Evolutionary conservation across 2,113 vertebrate genomes (phyloP).

Genomic region (Nerophis lumbriciformis): DNA sequence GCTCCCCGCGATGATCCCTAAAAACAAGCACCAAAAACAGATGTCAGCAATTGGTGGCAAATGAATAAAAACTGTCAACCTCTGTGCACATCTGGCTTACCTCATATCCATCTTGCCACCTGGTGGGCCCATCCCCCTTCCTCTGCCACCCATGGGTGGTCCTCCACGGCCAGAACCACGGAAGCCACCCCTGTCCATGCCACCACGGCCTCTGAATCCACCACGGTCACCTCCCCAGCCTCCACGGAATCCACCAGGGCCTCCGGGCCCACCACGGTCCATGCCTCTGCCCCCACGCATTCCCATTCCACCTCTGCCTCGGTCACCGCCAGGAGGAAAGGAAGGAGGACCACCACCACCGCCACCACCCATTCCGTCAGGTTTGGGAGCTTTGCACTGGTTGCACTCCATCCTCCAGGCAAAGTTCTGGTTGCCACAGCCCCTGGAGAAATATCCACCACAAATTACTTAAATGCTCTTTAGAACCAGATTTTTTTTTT

Average conservation of each 20-base stretch:
- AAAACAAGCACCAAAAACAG: background rate
- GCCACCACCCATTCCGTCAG: conserved; percentile 84
- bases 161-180: conserved; percentile 77
- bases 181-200: conserved; percentile 91
- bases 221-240: conserved; percentile 89
- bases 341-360: conserved; percentile 58
- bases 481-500: no score
- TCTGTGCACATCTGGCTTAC: conserved; percentile 20
- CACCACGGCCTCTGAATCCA: conserved; percentile 79
- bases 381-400: conserved; percentile 97
- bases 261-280: conserved; percentile 85
- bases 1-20: conserved; percentile 90
- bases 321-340: conserved; percentile 87
- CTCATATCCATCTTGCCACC: conserved; percentile 72
- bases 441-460: conserved; percentile 60
- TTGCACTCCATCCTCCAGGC: conserved; percentile 98
- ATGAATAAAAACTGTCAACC: background rate
- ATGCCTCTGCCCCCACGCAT: conserved; percentile 89
- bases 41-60: background rate
- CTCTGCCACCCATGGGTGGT: conserved; percentile 88
- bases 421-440: conserved; percentile 97
- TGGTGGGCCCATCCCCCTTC: conserved; percentile 78
- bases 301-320: conserved; percentile 86
- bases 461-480: background rate
- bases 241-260: conserved; percentile 87